phyloP scores from a whole-genome alignment of 1,140 invertebrate genomes.

The Zaprionus capensis region DNA sequence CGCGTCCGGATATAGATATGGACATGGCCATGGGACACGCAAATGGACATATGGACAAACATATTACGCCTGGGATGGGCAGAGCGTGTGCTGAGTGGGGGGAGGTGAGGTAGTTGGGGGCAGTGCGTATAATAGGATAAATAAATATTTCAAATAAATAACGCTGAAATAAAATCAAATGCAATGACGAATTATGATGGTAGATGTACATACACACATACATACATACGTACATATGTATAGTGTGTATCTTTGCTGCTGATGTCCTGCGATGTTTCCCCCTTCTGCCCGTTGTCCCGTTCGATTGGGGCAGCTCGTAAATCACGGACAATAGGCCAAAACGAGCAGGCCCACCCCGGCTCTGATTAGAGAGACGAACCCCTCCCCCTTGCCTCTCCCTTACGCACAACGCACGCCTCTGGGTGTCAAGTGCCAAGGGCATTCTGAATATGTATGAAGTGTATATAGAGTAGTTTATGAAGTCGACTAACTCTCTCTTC shows the following conservation, averaged over 20 bases:
- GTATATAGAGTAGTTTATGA: conserved; percentile 35
- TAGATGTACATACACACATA: conserved; percentile 23
- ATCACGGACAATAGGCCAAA: conserved; percentile 66
- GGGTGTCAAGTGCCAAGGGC: conserved; percentile 78
- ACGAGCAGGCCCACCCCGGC: conserved; percentile 33
- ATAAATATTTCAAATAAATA: conserved; percentile 82
- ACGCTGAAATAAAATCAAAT: conserved; percentile 80
- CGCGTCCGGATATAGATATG: conserved; percentile 6
- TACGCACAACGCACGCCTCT: conserved; percentile 30
- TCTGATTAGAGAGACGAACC: conserved; percentile 57
- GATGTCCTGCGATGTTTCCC: background rate
- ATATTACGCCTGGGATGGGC: conserved; percentile 40
- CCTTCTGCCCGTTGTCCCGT: conserved; percentile 52
- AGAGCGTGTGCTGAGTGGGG: background rate
- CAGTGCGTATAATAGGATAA: conserved; percentile 69
- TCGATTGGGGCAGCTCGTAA: conserved; percentile 76
- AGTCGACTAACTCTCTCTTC: conserved; percentile 6
- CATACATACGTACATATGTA: no score
- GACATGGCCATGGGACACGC: conserved; percentile 53
- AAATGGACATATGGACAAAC: conserved; percentile 73
- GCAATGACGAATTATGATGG: conserved; percentile 80
- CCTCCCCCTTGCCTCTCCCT: background rate
- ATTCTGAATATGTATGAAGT: conserved; percentile 59
- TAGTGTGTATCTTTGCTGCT: conserved; percentile 8
- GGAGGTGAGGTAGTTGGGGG: background rate